phyloP scores from a whole-genome alignment of 1,140 invertebrate species.

The Gonioctena quinquepunctata region DNA sequence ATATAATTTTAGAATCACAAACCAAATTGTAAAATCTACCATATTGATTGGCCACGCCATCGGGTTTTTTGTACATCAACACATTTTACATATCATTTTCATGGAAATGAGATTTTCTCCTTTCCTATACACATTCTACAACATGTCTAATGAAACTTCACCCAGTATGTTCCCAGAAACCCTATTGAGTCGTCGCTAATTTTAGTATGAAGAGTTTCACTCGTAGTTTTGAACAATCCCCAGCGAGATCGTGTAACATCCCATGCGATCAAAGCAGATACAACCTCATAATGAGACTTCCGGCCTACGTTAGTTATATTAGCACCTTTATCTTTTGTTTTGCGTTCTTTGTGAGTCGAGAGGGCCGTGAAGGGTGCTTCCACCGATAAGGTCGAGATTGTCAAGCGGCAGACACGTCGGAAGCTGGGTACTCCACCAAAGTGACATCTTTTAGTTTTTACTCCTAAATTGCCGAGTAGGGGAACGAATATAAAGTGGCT shows the following conservation, averaged over 20 bases:
- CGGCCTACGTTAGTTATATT: slow-evolving; percentile 20
- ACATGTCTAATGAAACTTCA: too few relatives aligned
- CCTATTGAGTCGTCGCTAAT: too few relatives aligned
- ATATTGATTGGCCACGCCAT: too few relatives aligned
- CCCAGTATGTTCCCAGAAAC: too few relatives aligned
- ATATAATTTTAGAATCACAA: too few relatives aligned
- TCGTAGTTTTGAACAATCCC: background rate
- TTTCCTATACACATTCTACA: too few relatives aligned
- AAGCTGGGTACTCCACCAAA: background rate
- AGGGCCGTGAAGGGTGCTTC: slow-evolving; percentile 2
- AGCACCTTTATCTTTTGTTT: slow-evolving; percentile 24
- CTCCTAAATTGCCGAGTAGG: background rate
- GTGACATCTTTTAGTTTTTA: slow-evolving; percentile 21
- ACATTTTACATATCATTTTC: too few relatives aligned
- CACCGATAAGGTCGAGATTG: slow-evolving; percentile 15
- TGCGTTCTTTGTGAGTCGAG: slow-evolving; percentile 17
- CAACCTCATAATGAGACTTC: slow-evolving; percentile 19
- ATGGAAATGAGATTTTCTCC: too few relatives aligned
- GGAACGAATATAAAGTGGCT: slow-evolving; percentile 7
- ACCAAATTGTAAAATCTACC: too few relatives aligned
- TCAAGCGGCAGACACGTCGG: slow-evolving; percentile 6
- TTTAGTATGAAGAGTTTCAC: too few relatives aligned
- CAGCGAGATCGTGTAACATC: background rate
- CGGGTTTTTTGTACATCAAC: too few relatives aligned
- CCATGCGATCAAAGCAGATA: background rate